Evolutionary conservation across 2,888 invertebrate species (phyloP), one percentile per base, ranked within the genome.

Genomic region (Chalcis sispes): DNA sequence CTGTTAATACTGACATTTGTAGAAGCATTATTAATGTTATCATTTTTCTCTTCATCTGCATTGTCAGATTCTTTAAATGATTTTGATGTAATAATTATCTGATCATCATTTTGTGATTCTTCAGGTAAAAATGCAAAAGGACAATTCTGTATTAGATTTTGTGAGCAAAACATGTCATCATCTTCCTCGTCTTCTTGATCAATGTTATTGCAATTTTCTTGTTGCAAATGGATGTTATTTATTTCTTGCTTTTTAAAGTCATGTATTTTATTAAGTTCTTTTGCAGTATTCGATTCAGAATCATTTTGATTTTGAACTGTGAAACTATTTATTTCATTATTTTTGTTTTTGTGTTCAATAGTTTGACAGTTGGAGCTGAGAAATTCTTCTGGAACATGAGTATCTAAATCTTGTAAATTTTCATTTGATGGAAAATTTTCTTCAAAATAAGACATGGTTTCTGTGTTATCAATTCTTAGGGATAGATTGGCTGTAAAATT

Each of bases 151-250:
- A 78, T 54, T 50, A 78, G 58, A 71, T 65, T 72, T 73, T 75
- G 78, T 18, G 78, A 78, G 42, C 20, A 69, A n/a, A 70, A 73
- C 56, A 73, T 78, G 23, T 75, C 72, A 18, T 75, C 72, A 5
- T 78, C 70, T 15, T 75, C 69, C 27, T 58, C 64, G 36, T 56
- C 36, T 7, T 70, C 27, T n/a, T n/a, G n/a, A n/a, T n/a, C n/a
- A n/a, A n/a, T n/a, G n/a, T n/a, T n/a, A n/a, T n/a, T n/a, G n/a
- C n/a, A n/a, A n/a, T n/a, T n/a, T n/a, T n/a, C n/a, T n/a, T n/a
- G n/a, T n/a, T n/a, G n/a, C n/a, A n/a, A n/a, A n/a, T n/a, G n/a
- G n/a, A n/a, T n/a, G n/a, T n/a, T n/a, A 42, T 36, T 25, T 52
- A 25, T 25, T 10, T 27, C 32, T 50, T 69, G 23, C 8, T 50